Evolutionary conservation across 2,113 vertebrate genomes (phyloP).

Genomic region (Anolis carolinensis): DNA sequence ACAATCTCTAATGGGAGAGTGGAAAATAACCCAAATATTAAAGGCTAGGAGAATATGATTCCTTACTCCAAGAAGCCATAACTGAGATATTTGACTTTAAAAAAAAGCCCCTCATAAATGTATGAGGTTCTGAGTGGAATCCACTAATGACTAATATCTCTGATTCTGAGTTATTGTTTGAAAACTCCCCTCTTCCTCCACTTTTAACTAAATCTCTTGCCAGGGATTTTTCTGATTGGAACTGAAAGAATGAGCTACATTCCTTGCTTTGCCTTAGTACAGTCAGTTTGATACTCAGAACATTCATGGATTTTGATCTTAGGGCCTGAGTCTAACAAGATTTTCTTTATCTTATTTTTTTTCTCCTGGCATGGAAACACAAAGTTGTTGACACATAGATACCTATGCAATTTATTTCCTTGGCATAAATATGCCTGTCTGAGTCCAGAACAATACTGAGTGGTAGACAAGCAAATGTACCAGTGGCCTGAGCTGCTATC

Average conservation of each 20-base stretch:
- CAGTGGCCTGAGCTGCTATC: not conserved
- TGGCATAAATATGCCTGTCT: conserved; percentile 3
- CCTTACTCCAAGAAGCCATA: too few relatives aligned
- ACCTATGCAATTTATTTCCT: not conserved
- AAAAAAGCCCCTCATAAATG: not conserved
- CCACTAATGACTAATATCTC: not conserved
- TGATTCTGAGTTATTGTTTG: not conserved
- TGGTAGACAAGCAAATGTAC: not conserved
- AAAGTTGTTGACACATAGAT: conserved; percentile 20
- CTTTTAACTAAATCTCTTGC: not conserved
- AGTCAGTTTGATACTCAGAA: not conserved
- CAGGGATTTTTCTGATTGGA: not conserved
- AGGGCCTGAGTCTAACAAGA: not conserved
- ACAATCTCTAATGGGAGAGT: too few relatives aligned
- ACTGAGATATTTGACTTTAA: not conserved
- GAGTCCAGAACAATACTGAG: not conserved
- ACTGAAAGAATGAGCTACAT: not conserved
- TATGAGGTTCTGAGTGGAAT: not conserved
- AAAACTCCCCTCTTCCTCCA: not conserved
- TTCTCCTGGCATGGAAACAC: not conserved
- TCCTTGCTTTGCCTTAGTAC: not conserved
- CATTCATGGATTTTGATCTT: not conserved
- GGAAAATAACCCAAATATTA: too few relatives aligned
- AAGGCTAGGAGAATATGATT: too few relatives aligned
- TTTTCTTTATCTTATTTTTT: not conserved